These are phyloP conservation scores for Pardosa pseudoannulata DNA, from an alignment of 2,888 invertebrate species.

Conservation along the genomic window DNA sequence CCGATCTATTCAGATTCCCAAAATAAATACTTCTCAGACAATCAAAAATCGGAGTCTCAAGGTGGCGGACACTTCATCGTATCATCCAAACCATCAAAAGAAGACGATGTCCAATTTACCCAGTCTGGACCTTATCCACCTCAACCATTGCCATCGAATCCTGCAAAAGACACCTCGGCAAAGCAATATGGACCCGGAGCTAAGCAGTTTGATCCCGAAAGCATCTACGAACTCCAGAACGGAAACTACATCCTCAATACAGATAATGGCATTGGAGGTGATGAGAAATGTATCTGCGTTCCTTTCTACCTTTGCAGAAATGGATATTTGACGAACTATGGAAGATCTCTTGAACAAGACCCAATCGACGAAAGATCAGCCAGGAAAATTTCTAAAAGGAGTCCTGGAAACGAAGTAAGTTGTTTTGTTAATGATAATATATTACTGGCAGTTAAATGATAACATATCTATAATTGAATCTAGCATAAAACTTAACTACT, in stretches of 20 bases:
- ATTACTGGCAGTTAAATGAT: too few species aligned
- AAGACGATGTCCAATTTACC: conserved; percentile 24
- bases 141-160: conserved; percentile 24
- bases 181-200: conserved; percentile 49
- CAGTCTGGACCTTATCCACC: conserved; percentile 55
- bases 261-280: not conserved
- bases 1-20: conserved; percentile 34
- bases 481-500: too few species aligned
- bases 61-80: conserved; percentile 52
- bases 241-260: conserved; percentile 38
- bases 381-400: conserved; percentile 52
- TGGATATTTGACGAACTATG: conserved; percentile 70
- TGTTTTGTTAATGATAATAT: too few species aligned
- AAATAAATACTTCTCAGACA: not conserved
- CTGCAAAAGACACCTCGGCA: conserved; percentile 38
- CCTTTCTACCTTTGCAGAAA: conserved; percentile 74
- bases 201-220: conserved; percentile 53
- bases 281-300: conserved; percentile 74
- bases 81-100: conserved; percentile 24
- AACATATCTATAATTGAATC: too few species aligned
- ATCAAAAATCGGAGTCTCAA: conserved; percentile 39
- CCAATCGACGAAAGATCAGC: conserved; percentile 61
- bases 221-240: conserved; percentile 27
- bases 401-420: conserved; percentile 37
- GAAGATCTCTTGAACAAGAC: conserved; percentile 48